Evolutionary conservation across 1,140 invertebrate genomes (phyloP), one percentile per base, ranked within the genome.

Genomic region (Schlechtendalia chinensis): DNA sequence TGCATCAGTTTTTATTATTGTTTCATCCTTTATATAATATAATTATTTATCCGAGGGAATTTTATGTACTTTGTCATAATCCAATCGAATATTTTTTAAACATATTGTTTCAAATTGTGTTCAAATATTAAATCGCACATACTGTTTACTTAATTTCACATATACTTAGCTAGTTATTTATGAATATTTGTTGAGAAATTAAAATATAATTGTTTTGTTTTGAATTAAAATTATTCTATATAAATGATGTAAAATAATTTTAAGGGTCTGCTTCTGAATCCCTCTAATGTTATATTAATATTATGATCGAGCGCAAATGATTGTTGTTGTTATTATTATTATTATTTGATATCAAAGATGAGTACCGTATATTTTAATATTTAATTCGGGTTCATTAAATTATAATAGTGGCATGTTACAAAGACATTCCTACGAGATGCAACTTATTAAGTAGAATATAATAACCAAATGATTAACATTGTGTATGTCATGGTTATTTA

Each of bases 281-380:
- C 75, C 58, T 79, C 75, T 50, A 22, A 59, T 77, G 72, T 79
- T 79, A 61, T 47, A 67, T 67, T 67, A 79, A 63, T 79, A 61
- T 63, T 47, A 67, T 67, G 45, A 79, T 79, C 50, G 56, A 61
- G 39, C 39, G n/a, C 39, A 61, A 50, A 32, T 79, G 22, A 77
- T 77, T 79, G 58, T 61, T 59, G 58, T 58, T 72, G 22, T 54
- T 56, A 75, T 75, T 75, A 58, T 59, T 74, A 39, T 59, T 58
- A 58, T 59, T 58, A 58, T 27, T 45, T 45, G n/a, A 45, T 22
- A 77, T 45, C 58, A 14, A 79, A 27, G 8, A 63, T 4, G 1
- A 63, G 22, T 79, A 39, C 61, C 58, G 19, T 79, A 27, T 16
- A 58, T 59, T 45, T 45, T 45, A 75, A 75, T 54, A 75, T 58